Conservation (phyloP, 2,888 invertebrate species). For the Drymonia ruficornis region DNA sequence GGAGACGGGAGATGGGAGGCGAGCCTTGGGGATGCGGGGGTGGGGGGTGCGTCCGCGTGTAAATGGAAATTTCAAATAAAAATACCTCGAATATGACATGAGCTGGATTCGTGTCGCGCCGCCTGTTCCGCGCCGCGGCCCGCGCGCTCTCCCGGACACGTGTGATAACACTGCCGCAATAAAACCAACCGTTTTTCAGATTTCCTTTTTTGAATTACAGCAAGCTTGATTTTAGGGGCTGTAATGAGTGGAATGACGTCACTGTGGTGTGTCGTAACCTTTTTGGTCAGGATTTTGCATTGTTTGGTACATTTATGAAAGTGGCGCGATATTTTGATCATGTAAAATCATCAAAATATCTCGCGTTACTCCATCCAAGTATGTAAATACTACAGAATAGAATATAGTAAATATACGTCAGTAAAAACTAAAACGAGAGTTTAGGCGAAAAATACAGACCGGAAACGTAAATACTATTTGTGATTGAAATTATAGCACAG, state of each 20-base stretch:
- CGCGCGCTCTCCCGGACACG: conserved; percentile 57
- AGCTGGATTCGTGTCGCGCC: conserved; percentile 79
- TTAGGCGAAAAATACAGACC: too few species aligned
- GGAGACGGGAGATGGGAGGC: conserved; percentile 23
- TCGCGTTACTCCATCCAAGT: too few species aligned
- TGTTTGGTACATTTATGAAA: not conserved
- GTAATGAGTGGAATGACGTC: conserved; percentile 16
- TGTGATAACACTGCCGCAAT: conserved; percentile 64
- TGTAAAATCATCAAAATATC: too few species aligned
- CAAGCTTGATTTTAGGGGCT: conserved; percentile 33
- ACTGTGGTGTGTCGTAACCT: not conserved
- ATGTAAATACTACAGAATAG: too few species aligned
- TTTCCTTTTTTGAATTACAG: conserved; percentile 49
- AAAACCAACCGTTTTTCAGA: conserved; percentile 50
- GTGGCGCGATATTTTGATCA: too few species aligned
- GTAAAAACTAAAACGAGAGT: too few species aligned
- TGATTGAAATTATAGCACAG: too few species aligned
- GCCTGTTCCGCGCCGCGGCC: conserved; percentile 59
- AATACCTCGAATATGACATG: conserved; percentile 84
- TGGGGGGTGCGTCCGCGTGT: conserved; percentile 62
- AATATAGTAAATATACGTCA: too few species aligned
- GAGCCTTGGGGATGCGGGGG: conserved; percentile 22
- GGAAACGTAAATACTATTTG: too few species aligned
- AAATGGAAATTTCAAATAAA: conserved; percentile 85
- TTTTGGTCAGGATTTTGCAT: not conserved